phyloP scores from a whole-genome alignment of 2,888 invertebrate species.

The Deilephila porcellus region DNA sequence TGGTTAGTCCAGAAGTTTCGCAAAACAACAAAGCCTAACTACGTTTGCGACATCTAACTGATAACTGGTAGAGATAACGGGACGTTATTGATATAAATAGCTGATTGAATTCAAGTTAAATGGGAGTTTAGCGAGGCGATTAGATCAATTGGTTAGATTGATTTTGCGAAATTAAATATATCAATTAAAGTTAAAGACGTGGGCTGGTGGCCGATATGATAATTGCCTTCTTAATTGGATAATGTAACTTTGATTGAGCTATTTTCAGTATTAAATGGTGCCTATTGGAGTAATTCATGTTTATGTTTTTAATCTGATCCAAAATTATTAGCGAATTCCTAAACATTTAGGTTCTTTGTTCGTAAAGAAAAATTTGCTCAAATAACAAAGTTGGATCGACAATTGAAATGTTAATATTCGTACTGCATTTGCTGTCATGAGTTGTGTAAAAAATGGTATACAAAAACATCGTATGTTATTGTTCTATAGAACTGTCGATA shows the following conservation, averaged over 20 bases:
- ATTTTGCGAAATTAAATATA: slow-evolving; percentile 25
- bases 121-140: slow-evolving; percentile 36
- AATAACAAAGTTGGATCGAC: too few relatives aligned
- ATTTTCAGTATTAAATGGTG: neutral
- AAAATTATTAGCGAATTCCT: too few relatives aligned
- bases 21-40: slow-evolving; percentile 17
- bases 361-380: too few relatives aligned
- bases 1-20: slow-evolving; percentile 5
- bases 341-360: too few relatives aligned
- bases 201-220: slow-evolving; percentile 2
- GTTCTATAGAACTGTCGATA: too few relatives aligned
- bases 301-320: too few relatives aligned
- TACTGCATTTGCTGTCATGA: too few relatives aligned
- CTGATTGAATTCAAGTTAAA: slow-evolving; percentile 37
- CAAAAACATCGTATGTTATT: too few relatives aligned
- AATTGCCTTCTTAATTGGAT: slow-evolving; percentile 8
- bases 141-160: slow-evolving; percentile 28
- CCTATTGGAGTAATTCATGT: neutral
- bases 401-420: too few relatives aligned
- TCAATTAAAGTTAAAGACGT: slow-evolving; percentile 12
- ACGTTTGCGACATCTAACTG: slow-evolving; percentile 35
- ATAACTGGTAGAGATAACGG: slow-evolving; percentile 49
- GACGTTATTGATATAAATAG: slow-evolving; percentile 54
- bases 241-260: slow-evolving; percentile 7
- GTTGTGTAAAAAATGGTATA: too few relatives aligned